These are phyloP conservation scores for Pararge aegeria DNA, from an alignment of 1,140 invertebrate species.

Conservation along the genomic window DNA sequence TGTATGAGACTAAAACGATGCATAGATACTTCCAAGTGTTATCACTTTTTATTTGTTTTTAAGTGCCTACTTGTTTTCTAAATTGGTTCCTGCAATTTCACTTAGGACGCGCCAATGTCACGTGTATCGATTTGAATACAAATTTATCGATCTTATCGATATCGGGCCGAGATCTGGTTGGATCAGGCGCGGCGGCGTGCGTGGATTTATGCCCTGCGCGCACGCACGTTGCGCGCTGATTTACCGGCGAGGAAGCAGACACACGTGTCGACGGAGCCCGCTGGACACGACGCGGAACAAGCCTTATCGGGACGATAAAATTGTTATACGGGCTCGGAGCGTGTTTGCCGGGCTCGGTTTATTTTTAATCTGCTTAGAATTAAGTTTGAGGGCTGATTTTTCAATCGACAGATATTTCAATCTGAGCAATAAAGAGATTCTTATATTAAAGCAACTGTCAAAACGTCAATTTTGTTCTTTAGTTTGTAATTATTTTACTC, in stretches of 20 bases:
- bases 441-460: too few species aligned
- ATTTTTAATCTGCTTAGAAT: background rate
- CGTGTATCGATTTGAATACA: constrained; percentile 20
- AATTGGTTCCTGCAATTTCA: too few species aligned
- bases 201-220: constrained; percentile 13
- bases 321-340: background rate
- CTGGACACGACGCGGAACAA: background rate
- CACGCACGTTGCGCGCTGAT: constrained; percentile 22
- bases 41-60: too few species aligned
- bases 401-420: too few species aligned
- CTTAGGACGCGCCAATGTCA: background rate
- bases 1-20: too few species aligned
- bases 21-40: too few species aligned
- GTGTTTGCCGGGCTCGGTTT: background rate
- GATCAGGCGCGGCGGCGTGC: background rate
- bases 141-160: constrained; percentile 22
- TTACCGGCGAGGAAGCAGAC: constrained; percentile 16
- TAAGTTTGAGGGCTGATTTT: too few species aligned
- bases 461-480: too few species aligned
- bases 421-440: too few species aligned
- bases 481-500: too few species aligned
- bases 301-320: constrained; percentile 7
- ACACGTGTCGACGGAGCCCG: background rate
- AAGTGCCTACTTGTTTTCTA: too few species aligned
- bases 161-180: constrained; percentile 20